Evolutionary conservation across 2,888 invertebrate species (phyloP).

Genomic region (Pinctada fucata): DNA sequence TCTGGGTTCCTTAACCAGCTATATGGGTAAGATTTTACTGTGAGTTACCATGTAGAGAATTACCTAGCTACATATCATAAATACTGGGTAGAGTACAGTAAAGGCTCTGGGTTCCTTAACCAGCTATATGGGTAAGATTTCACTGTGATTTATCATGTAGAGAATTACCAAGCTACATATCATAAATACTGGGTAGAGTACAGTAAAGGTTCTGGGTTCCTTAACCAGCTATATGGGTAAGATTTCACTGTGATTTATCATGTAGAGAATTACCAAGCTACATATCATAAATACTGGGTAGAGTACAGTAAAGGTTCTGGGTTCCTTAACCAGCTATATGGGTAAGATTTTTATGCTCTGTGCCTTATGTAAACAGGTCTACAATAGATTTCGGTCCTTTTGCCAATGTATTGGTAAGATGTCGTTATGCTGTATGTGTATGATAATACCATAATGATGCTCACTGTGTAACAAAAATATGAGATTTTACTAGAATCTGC

Average conservation of each 20-base stretch:
- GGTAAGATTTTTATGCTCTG: not conserved
- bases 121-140: not conserved
- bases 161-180: constrained; percentile 86
- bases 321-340: not conserved
- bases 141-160: constrained; percentile 48
- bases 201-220: constrained; percentile 91
- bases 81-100: constrained; percentile 93
- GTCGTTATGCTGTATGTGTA: no score
- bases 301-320: constrained; percentile 92
- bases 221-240: constrained; percentile 91
- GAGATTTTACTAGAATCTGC: no score
- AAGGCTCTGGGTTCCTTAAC: constrained; percentile 82
- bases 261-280: constrained; percentile 82
- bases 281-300: constrained; percentile 92
- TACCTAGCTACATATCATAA: constrained; percentile 88
- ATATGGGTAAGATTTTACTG: no score
- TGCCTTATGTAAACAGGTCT: no score
- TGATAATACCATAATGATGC: no score
- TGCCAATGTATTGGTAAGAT: no score
- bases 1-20: constrained; percentile 77
- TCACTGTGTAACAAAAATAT: no score
- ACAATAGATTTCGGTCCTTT: no score
- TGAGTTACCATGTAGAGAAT: constrained; percentile 74
- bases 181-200: constrained; percentile 93
- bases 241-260: constrained; percentile 47